Base-by-base conservation (phyloP, 2,113 vertebrate species). In the Monarcha castaneiventris region DNA sequence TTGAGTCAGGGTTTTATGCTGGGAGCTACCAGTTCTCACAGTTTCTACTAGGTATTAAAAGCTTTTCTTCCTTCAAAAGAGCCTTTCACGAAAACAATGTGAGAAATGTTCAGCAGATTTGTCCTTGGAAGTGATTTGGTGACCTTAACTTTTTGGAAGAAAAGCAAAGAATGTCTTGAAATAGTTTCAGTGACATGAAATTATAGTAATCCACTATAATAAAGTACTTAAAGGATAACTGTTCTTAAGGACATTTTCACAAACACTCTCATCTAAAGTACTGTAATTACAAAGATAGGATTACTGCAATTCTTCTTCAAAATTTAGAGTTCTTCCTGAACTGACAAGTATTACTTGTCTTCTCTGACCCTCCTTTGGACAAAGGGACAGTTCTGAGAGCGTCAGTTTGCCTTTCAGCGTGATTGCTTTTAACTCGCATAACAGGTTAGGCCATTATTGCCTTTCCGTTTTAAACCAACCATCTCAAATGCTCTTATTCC, bases 171-270 rank as follows among this genome's bases (percentile, higher is more conserved):
- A 63, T 48, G 37, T 68, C 82, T 90, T 87, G 64, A 94, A 97
- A 82, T 93, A 84, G 72, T 76, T 95, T 72, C 86, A 72, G 54
- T 84, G 64, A n/a, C 58, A 55, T 46, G 49, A 85, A 96, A 93
- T 84, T 62, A 89, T 52, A 94, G 90, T 87, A 74, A 90, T 91
- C 77, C 71, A 43, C 72, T 96, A 6, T 88, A 81, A 94, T 83
- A 69, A 71, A 95, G 90, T 33, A 63, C 49, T 68, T 86, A 27
- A 62, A 64, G 64, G 89, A 56, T 91, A 87, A 66, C 92, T 91
- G 63, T 71, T 95, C 35, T 94, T 82, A 84, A 88, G 64, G 75
- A 46, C 35, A 32, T 84, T 92, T 94, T 74, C 71, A 64, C 33
- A 35, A 89, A 72, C 54, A 66, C 35, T 25, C 83, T 84, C 73